Base-by-base conservation (phyloP, 2,113 vertebrate species). In the Leptobrachium ailaonicum region DNA sequence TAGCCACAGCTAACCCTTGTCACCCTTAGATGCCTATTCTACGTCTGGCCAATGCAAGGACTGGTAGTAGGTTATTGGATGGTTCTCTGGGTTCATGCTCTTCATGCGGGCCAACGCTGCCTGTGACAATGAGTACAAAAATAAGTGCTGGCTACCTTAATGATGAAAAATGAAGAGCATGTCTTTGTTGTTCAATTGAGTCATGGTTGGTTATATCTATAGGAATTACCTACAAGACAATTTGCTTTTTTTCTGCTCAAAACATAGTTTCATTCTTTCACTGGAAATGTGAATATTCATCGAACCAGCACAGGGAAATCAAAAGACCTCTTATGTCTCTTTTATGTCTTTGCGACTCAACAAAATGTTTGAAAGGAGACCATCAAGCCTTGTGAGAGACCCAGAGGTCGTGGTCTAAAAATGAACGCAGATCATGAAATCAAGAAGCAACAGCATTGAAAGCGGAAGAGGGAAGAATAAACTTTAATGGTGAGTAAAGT, bases 341-440 rank as follows among this genome's bases (percentile, higher is more conserved):
- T 76, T 76, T 13, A 67, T 76, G 44, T 41, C 62, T 41, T 54
- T 12, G 63, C 45, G 67, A 42, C 74, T 41, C 8, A 66, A 54
- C 32, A 14, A 66, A 32, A 64, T 47, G 58, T 62, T 69, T 69
- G 58, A 69, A 69, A 42, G 14, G 2, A 45, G 45, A 11, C 32
- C 2, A 40, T 66, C 11, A 10, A 47, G 32, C 41, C 41, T 60
- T 77, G 20, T 70, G 56, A 69, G 10, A 47, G 71, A 10, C 44
- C 58, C 40, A 63, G 45, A 64, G 53, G 68, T 79, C 62, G 41
- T 10, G 32, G 68, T 66, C 20, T n/a, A 4, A 41, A 68, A 58
- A 80, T 80, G 62, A 73, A 73, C 41, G 66, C 2, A 32, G 47
- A 54, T 53, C 13, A 72, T 72, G 9, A 68, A 80, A 64, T 66